phyloP scores from a whole-genome alignment of 2,113 vertebrate genomes.

The Laticauda colubrina region DNA sequence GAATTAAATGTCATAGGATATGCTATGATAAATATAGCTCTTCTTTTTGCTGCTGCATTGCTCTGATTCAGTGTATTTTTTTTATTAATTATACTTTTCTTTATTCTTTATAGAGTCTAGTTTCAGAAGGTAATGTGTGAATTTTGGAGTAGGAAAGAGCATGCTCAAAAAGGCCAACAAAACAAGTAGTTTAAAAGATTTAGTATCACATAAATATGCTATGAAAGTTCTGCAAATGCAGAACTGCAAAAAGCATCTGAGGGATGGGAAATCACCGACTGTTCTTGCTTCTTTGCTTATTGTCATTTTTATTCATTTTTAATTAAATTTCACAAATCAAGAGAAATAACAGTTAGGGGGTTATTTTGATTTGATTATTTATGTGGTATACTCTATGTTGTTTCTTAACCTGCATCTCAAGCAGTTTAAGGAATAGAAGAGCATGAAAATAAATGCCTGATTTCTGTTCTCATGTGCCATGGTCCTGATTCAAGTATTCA shows the following conservation, averaged over 20 bases:
- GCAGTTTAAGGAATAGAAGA: background rate
- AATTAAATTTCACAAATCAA: background rate
- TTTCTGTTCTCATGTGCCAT: background rate
- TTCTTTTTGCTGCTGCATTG: background rate
- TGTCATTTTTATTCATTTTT: background rate
- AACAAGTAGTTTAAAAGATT: conserved; percentile 18
- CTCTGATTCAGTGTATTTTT: background rate
- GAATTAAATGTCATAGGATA: background rate
- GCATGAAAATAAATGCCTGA: background rate
- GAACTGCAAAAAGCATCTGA: background rate
- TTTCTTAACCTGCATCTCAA: background rate
- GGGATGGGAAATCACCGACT: background rate
- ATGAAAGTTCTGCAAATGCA: background rate
- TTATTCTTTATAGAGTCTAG: conserved; percentile 44
- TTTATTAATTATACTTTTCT: conserved; percentile 20
- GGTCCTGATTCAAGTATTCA: background rate
- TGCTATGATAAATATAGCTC: background rate
- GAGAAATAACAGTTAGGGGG: background rate
- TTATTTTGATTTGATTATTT: background rate
- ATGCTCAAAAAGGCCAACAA: conserved; percentile 3
- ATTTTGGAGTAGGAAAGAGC: background rate
- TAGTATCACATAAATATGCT: background rate
- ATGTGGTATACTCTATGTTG: background rate
- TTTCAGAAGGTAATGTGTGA: conserved; percentile 23
- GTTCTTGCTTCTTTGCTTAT: background rate